Base-by-base conservation (phyloP, 2,888 invertebrate genomes). In the Dicranocentrus wangi region DNA sequence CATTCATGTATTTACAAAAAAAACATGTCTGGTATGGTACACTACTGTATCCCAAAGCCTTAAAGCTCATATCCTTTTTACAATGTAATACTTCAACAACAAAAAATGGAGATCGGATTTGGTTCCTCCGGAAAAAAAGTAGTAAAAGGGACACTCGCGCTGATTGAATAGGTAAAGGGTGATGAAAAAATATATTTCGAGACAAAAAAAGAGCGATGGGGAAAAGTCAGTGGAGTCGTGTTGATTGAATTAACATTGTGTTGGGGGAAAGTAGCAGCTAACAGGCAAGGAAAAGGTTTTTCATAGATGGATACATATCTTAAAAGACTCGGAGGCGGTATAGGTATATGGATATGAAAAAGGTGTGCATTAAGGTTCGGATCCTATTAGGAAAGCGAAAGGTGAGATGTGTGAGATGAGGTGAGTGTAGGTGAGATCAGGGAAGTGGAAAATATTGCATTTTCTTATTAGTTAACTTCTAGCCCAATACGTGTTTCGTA, bases 191-290 rank as follows among this genome's bases (percentile, higher is more conserved):
- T 17, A 51, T 5, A 51, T 15, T 51, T 13, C 13, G 7, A 39
- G 39, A 39, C 7, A 5, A 15, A 28, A 69, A 27, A 19, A 53
- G 69, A 39, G 19, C 15, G 55, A 53, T 61, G n/a, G 63, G 51
- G 61, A 58, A 51, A 42, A 73, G 51, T 28, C 61, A 68, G 19
- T 19, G 19, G n/a, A 43, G n/a, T 43, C 19, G 21, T 28, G 71
- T 66, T 75, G 75, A 75, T 75, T 75, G 75, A 66, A 75, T 75
- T 75, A 75, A 58, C 63, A 73, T 47, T 39, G 17, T 42, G 42
- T 65, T 28, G 15, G 23, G n/a, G 8, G 2, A 7, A 65, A 32
- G 32, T n/a, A n/a, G n/a, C n/a, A n/a, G n/a, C n/a, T n/a, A n/a
- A n/a, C n/a, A n/a, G n/a, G n/a, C n/a, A n/a, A n/a, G n/a, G n/a